Conservation (phyloP, 2,888 invertebrate genomes). For the Tenthredo scrophulariae region DNA sequence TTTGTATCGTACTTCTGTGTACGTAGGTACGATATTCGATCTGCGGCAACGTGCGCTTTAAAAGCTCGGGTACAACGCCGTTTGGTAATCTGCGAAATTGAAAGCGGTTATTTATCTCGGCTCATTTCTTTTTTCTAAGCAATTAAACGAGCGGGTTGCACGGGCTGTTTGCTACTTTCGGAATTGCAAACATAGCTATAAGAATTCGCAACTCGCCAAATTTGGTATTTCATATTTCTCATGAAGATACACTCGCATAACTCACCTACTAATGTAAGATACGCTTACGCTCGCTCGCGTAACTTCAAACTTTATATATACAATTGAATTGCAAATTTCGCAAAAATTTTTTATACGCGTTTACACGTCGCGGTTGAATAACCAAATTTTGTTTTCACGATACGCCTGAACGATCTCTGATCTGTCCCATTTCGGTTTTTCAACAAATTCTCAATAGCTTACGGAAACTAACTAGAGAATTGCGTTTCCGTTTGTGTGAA, state of each 20-base stretch:
- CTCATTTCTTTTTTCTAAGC: not conserved
- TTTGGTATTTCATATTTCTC: conserved; percentile 18
- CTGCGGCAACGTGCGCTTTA: not conserved
- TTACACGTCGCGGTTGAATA: conserved; percentile 1
- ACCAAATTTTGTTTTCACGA: not conserved
- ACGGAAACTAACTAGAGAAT: conserved; percentile 57
- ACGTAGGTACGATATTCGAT: not conserved
- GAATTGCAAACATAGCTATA: conserved; percentile 12
- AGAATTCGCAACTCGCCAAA: conserved; percentile 11
- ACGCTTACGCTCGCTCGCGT: conserved; percentile 18
- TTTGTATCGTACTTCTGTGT: not conserved
- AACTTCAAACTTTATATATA: not conserved
- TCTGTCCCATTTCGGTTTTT: not conserved
- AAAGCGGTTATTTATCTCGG: conserved; percentile 28
- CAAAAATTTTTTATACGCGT: conserved; percentile 26
- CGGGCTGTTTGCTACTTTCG: conserved; percentile 21
- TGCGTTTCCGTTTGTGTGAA: conserved; percentile 57
- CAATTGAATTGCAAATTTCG: conserved; percentile 40
- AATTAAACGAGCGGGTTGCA: conserved; percentile 21
- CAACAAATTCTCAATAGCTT: conserved; percentile 44
- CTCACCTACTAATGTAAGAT: not conserved
- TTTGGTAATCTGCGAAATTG: conserved; percentile 41
- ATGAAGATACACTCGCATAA: not conserved
- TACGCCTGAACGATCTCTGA: conserved; percentile 2
- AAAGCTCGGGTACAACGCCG: not conserved